Base-by-base conservation (phyloP, 2,797 vertebrate species). In the Silurus aristotelis region DNA sequence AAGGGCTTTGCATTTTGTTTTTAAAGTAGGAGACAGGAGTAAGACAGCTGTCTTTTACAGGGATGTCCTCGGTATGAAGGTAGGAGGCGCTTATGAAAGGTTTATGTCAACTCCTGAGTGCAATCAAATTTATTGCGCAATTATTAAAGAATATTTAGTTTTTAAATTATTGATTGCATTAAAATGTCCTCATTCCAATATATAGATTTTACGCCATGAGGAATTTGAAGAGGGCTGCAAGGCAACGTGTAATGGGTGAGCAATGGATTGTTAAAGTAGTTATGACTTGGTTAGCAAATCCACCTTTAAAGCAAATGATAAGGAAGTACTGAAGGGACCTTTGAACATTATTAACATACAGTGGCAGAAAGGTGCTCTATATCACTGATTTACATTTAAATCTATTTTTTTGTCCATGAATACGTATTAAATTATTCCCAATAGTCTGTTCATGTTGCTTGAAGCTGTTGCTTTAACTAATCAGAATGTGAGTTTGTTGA, bases 191-290 rank as follows among this genome's bases (percentile, higher is more conserved):
- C 9, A 64, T 79, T 25, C 9, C 31, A 61, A 55, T 80, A 13
- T 79, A 7, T 61, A 96, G 95, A 83, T 96, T 90, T 93, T 99
- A 80, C 94, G 98, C 17, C 98, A 99, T 78, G 98, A 99, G 88
- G 98, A 99, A 89, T 99, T 99, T 92, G 96, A 97, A 87, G 98
- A 99, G 91, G 98, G 98, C 87, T 99, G 98, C 92, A 99, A 97
- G 91, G 98, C 98, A 48, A 80, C 93, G 6, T 99, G 98, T 87
- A 99, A 99, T 22, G 98, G 98, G 98, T 99, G 92, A 70, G 88
- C 19, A 22, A 66, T 22, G 19, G 15, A 12, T 10, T 56, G 48
- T 17, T 78, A 1, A 6, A 2, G 19, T 19, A 22, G 25, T 38
- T 5, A 22, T 20, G 27, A 38, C 31, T n/a, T 46, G 76, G 52